Evolutionary conservation across 2,113 vertebrate genomes (phyloP).

Genomic region (Varanus salvator): DNA sequence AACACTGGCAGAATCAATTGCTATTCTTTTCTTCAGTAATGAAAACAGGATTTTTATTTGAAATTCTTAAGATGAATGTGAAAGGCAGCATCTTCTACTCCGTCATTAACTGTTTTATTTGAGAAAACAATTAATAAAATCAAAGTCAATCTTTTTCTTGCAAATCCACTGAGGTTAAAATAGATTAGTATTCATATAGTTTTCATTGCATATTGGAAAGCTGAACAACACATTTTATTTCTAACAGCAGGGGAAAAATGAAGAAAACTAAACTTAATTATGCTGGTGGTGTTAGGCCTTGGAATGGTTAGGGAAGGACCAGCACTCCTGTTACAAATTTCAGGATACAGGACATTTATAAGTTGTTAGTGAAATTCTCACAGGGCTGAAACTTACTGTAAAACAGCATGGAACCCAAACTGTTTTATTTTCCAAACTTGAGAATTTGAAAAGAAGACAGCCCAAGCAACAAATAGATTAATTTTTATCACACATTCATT

Average conservation of each 20-base stretch:
- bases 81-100: slow-evolving; percentile 43
- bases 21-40: slow-evolving; percentile 54
- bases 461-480: slow-evolving; percentile 50
- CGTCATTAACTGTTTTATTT: slow-evolving; percentile 52
- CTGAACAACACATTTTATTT: slow-evolving; percentile 65
- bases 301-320: slow-evolving; percentile 56
- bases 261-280: slow-evolving; percentile 70
- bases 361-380: slow-evolving; percentile 60
- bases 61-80: slow-evolving; percentile 57
- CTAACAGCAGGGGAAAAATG: slow-evolving; percentile 68
- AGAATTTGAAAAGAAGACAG: slow-evolving; percentile 60
- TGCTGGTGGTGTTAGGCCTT: slow-evolving; percentile 57
- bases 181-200: slow-evolving; percentile 61
- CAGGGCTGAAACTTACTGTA: slow-evolving; percentile 59
- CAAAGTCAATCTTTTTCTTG: slow-evolving; percentile 64
- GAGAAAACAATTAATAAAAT: slow-evolving; percentile 70
- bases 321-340: slow-evolving; percentile 60
- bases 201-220: slow-evolving; percentile 66
- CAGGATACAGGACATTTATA: slow-evolving; percentile 62
- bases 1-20: slow-evolving; percentile 64
- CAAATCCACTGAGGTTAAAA: slow-evolving; percentile 61
- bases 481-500: slow-evolving; percentile 60
- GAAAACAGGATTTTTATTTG: slow-evolving; percentile 67
- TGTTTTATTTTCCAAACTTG: slow-evolving; percentile 57
- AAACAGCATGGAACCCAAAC: slow-evolving; percentile 60